Evolutionary conservation across 2,888 invertebrate species (phyloP), one percentile per base, ranked within the genome.

Genomic region (Lycophotia porphyrea): DNA sequence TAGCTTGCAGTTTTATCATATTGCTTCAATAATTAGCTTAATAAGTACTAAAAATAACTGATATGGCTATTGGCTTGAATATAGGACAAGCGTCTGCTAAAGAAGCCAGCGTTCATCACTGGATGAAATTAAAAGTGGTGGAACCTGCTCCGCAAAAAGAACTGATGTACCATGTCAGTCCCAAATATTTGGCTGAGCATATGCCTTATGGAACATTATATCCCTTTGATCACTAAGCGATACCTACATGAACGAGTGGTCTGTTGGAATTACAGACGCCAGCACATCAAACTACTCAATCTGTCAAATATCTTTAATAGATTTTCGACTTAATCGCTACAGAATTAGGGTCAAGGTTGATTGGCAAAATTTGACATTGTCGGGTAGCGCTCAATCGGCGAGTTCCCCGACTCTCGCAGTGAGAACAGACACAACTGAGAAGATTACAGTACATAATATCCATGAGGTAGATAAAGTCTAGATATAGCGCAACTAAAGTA

Each of bases 1-100:
- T 74, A 66, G 61, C 61, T 71, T 58, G 42, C n/a, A 80, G 34
- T 34, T 44, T 52, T 71, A 74, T 69, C 39, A 58, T 44, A 61
- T 69, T 60, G 13, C 55, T 44, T 55, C 5, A 55, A 34, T 64
- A 58, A 42, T 80, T 34, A 55, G 31, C 39, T 76, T 68, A 13
- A 67, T 49, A 60, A 42, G n/a, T 24, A 52, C 31, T 52, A 47
- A 21, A 11, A 49, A 18, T 49, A 15, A 21, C 7, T 27, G 27
- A 2, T 7, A 55, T 21, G n/a, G 5, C 11, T 13, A 42, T 55
- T 27, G 11, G 7, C 18, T 39, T 39, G 27, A 24, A 18, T 44
- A 7, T 9, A 24, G 18, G 2, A 27, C 31, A n/a, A 34, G 34
- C 3, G 18, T 36, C 21, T n/a, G 11, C 15, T 31, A 18, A 27